Evolutionary conservation across 1,140 invertebrate species (phyloP), one percentile per base, ranked within the genome.

Genomic region (Scaptomyza montana): DNA sequence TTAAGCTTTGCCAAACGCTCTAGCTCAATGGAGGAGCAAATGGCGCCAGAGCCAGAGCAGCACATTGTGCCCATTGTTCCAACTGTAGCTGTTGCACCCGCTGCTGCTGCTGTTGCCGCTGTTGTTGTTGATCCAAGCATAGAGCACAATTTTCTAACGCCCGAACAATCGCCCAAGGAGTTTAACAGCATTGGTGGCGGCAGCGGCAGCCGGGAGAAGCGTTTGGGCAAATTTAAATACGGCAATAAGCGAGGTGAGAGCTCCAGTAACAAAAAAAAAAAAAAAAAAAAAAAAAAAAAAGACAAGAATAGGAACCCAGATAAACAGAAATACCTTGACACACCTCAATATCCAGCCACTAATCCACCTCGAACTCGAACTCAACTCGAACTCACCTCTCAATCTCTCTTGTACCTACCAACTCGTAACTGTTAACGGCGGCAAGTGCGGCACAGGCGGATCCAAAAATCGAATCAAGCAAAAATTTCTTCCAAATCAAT

Each of bases 201-300:
- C 39, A 61, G 55, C 36, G 62, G 64, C 41, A 61, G 39, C 50
- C 55, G 60, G 59, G 92, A 93, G 73, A 92, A 92, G 63, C 92
- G 92, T 78, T 90, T 93, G 69, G 91, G 92, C 21, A 93, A 93
- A 80, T 90, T 93, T 46, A 93, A 93, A 69, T 92, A 93, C 74
- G 92, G 93, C 61, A 90, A 92, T 81, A 93, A 93, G 93, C 92
- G 92, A 93, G 93, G 93, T 93, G 91, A 81, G 67, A 43, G 39
- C 39, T 41, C 10, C 39, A 12, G 53, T 64, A 78, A 73, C 80
- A 28, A 56, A 13, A 56, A 64, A 19, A 25, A 7, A 21, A 55
- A 2, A 47, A 61, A n/a, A 16, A n/a, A 33, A 5, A 64, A 8
- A 45, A 19, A 36, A 65, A 5, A 64, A 8, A 45, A 19, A 36